These are phyloP conservation scores for Phengaris alcon DNA, from an alignment of 2,888 invertebrate species.

Conservation along the genomic window DNA sequence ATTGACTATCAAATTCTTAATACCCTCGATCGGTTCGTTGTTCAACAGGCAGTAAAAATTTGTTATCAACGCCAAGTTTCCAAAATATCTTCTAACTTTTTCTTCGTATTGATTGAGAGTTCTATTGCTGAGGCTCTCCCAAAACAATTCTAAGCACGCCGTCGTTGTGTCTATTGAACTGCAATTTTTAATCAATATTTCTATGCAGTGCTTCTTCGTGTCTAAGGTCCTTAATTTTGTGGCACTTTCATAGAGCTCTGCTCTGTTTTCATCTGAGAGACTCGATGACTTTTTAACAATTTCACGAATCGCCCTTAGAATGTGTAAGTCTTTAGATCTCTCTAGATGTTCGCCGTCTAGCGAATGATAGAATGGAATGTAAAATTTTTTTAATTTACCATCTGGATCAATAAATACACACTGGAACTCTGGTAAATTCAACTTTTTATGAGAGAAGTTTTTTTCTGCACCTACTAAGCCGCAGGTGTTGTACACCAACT, in stretches of 20 bases:
- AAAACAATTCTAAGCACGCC: slow-evolving; percentile 70
- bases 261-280: slow-evolving; percentile 69
- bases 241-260: slow-evolving; percentile 78
- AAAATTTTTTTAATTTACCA: slow-evolving; percentile 89
- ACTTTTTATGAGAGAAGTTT: slow-evolving; percentile 75
- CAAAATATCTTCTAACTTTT: slow-evolving; percentile 57
- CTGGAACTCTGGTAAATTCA: slow-evolving; percentile 82
- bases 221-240: slow-evolving; percentile 85
- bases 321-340: slow-evolving; percentile 91
- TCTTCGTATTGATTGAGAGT: slow-evolving; percentile 45
- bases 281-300: slow-evolving; percentile 80
- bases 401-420: slow-evolving; percentile 91
- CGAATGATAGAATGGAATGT: slow-evolving; percentile 94
- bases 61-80: slow-evolving; percentile 56
- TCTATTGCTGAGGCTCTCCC: slow-evolving; percentile 53
- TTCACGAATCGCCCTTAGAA: slow-evolving; percentile 87
- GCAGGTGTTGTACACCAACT: slow-evolving; percentile 88
- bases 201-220: slow-evolving; percentile 84
- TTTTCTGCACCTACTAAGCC: slow-evolving; percentile 86
- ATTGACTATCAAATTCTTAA: slow-evolving; percentile 52
- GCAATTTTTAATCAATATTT: slow-evolving; percentile 83
- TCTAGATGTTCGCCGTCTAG: slow-evolving; percentile 92
- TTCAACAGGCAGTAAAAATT: slow-evolving; percentile 62
- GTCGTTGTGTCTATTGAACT: slow-evolving; percentile 81
- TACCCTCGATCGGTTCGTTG: slow-evolving; percentile 57